Evolutionary conservation across 2,888 invertebrate species (phyloP).

Genomic region (Leptinotarsa juncta): DNA sequence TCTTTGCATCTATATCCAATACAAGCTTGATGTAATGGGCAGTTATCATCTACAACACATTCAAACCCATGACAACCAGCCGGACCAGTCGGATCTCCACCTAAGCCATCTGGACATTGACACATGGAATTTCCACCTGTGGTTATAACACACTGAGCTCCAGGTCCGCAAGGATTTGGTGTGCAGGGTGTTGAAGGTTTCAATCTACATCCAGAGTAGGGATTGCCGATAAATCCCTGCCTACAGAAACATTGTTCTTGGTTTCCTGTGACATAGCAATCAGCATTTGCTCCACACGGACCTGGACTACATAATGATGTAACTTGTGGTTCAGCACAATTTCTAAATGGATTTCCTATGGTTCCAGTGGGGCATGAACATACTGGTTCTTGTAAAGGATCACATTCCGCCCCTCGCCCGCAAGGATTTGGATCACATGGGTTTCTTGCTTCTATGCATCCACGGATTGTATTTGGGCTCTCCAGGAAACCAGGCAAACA

Average conservation of each 20-base stretch:
- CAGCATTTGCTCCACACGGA: conserved; percentile 84
- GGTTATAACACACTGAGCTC: conserved; percentile 78
- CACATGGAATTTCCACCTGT: conserved; percentile 79
- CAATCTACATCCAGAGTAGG: conserved; percentile 80
- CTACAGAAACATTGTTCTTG: conserved; percentile 88
- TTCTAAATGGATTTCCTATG: conserved; percentile 85
- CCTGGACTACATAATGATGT: conserved; percentile 81
- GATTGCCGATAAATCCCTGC: conserved; percentile 80
- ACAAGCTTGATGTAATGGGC: conserved; percentile 78
- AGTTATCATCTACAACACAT: conserved; percentile 85
- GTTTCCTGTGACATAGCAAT: conserved; percentile 85
- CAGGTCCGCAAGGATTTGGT: conserved; percentile 85
- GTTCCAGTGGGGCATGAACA: conserved; percentile 89
- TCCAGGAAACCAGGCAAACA: conserved; percentile 86
- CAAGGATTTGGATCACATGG: conserved; percentile 88
- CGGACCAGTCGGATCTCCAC: conserved; percentile 80
- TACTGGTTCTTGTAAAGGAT: conserved; percentile 80
- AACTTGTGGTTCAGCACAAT: conserved; percentile 74
- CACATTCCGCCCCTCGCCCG: conserved; percentile 82
- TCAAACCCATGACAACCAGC: conserved; percentile 83
- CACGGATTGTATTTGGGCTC: conserved; percentile 88
- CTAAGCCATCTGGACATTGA: conserved; percentile 78
- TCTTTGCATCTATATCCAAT: conserved; percentile 84
- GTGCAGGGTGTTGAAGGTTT: conserved; percentile 78
- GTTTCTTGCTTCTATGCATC: conserved; percentile 82